These are phyloP conservation scores for Neoarius graeffei DNA, from an alignment of 2,113 vertebrate genomes.

Conservation along the genomic window DNA sequence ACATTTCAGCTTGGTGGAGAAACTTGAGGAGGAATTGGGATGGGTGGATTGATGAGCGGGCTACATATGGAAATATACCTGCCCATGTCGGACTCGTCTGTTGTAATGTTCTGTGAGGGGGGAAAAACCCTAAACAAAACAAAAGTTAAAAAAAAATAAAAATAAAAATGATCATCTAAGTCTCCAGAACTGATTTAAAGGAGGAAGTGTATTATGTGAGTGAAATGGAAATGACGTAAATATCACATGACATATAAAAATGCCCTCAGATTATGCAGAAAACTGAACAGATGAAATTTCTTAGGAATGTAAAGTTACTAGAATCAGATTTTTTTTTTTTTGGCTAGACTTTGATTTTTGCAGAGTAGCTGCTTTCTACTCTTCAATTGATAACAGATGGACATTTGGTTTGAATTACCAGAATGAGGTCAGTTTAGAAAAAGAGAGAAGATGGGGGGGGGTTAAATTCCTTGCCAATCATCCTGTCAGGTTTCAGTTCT, in stretches of 20 bases:
- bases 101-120: neutral
- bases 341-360: neutral
- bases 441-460: neutral
- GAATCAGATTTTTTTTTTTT: neutral
- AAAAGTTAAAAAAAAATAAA: neutral
- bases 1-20: neutral
- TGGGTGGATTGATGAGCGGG: neutral
- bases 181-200: neutral
- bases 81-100: neutral
- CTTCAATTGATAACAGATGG: neutral
- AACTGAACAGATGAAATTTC: neutral
- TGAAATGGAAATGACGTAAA: neutral
- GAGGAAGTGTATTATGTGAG: neutral
- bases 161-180: neutral
- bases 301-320: neutral
- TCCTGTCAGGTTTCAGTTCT: neutral
- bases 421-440: neutral
- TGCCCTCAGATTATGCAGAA: neutral
- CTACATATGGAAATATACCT: neutral
- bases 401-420: neutral
- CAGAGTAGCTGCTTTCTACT: neutral
- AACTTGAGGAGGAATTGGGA: neutral
- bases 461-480: neutral
- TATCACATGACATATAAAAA: neutral
- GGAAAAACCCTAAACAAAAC: neutral